A percentile compares a stretch with the other conserved stretches of the same genome.
These are phyloP conservation scores for Butorides virescens DNA, from an alignment of 2,113 vertebrate species.

Conservation along the genomic window DNA sequence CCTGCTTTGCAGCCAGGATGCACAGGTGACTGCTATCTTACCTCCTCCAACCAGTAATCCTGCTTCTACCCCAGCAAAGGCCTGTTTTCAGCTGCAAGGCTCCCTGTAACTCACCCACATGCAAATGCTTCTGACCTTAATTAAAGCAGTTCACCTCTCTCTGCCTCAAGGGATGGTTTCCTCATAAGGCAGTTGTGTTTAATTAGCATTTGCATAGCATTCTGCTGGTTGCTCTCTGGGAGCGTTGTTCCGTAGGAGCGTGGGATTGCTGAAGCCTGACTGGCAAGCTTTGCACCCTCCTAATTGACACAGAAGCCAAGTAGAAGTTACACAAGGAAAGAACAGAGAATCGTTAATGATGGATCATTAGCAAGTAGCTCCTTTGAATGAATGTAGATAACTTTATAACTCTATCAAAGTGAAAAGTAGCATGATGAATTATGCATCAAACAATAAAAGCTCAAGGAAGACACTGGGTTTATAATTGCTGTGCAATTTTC, in stretches of 20 bases:
- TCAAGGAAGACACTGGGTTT: conserved; percentile 46
- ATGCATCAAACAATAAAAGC: conserved; percentile 56
- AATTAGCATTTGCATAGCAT: conserved; percentile 68
- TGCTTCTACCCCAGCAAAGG: neutral
- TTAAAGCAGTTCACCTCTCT: conserved; percentile 63
- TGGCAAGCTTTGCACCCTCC: conserved; percentile 61
- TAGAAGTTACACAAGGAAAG: conserved; percentile 67
- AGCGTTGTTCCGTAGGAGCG: conserved; percentile 45
- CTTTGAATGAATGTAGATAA: conserved; percentile 67
- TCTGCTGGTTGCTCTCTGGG: conserved; percentile 59
- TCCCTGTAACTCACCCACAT: conserved; percentile 43
- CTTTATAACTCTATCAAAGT: conserved; percentile 65
- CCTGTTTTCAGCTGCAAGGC: neutral
- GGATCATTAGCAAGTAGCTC: conserved; percentile 64
- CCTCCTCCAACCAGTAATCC: neutral
- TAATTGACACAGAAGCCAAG: conserved; percentile 66
- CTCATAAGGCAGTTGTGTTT: conserved; percentile 67
- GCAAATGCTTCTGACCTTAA: conserved; percentile 64
- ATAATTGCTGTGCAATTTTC: conserved; percentile 59
- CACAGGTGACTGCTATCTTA: neutral
- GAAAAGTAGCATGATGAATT: conserved; percentile 62
- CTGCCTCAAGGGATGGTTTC: conserved; percentile 61
- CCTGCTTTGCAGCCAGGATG: neutral
- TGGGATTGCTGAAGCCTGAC: conserved; percentile 68
- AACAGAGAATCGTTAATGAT: conserved; percentile 61